Evolutionary conservation across 2,113 vertebrate species (phyloP), one percentile per base, ranked within the genome.

Genomic region (Lanius collurio): DNA sequence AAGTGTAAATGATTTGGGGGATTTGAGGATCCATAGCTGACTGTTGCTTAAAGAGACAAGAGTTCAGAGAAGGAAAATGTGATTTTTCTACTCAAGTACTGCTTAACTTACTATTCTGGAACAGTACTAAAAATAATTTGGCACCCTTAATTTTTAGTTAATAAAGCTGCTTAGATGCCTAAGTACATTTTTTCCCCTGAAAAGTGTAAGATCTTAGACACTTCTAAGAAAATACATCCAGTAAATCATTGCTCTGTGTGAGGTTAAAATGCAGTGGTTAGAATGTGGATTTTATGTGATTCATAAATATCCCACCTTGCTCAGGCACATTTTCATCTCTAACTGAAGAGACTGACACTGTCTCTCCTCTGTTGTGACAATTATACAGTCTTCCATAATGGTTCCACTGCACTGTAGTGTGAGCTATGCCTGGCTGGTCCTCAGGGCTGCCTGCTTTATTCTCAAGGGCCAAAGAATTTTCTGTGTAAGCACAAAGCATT

Each of bases 261-360:
- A 93, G 31, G 41, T 33, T 23, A 65, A 83, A 76, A 84, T 49
- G 7, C 11, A 60, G 7, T 35, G 19, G 39, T 60, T 64, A 30
- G 16, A 31, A 35, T 16, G 47, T 27, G 49, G 12, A 41, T 26
- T 63, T 84, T 52, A 20, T n/a, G 35, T 37, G 9, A 31, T 60
- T 69, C 41, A 22, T 33, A 35, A 65, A 47, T 57, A 41, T n/a
- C 56, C 5, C 6, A 12, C 39, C n/a, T 55, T 39, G 20, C 27
- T 55, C 10, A 1, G 19, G 7, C 21, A 16, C 5, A 0, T 30
- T 68, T 21, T 10, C 2, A 7, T 28, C 8, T 71, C 33, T 27
- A 11, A 46, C 12, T 37, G 26, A 57, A 33, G 57, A 21, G 15
- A 5, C 35, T 76, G 63, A 37, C 10, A 10, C 20, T 6, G 6